Evolutionary conservation across 2,797 vertebrate genomes (phyloP), one percentile per base, ranked within the genome.

Genomic region (Antrozous pallidus): DNA sequence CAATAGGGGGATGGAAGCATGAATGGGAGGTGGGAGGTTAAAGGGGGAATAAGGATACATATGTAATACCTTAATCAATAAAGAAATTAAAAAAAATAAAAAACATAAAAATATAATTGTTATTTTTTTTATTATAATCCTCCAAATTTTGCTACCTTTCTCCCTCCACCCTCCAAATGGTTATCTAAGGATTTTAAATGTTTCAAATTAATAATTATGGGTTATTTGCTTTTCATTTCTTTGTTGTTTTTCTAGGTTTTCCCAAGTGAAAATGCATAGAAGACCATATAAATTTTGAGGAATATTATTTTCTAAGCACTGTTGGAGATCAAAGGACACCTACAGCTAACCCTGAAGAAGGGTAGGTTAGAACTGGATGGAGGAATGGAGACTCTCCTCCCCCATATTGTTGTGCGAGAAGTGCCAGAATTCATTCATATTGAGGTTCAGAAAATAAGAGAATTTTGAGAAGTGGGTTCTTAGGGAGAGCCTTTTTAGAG

Each of bases 201-300:
- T 70, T 70, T 92, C 69, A 3, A 56, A 74, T 79, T 14, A 67
- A 83, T 40, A 63, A 54, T 74, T 73, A 24, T 36, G 20, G 18
- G 4, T 81, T 77, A 58, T 84, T n/a, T 93, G 33, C 18, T 86
- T 87, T 67, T 14, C 7, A 51, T 38, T 75, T 38, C 58, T 54
- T 81, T 33, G 42, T 69, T 74, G 22, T 86, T 92, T 79, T 86
- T 8, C 10, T 82, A 20, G 4, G 0, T 51, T 54, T 67, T 65
- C 8, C 28, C 69, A 51, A 40, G 61, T 89, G 73, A 38, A 91
- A 77, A 89, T 74, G 36, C 79, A 67, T 31, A 33, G 56, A 69
- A 61, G 8, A 5, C 33, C 8, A 28, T 58, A 33, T n/a, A 38
- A 24, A 33, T 33, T 40, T 73, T 63, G 63, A 84, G 51, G 49